Conservation (phyloP, 2,113 vertebrate genomes). For the Tragelaphus imberbis region DNA sequence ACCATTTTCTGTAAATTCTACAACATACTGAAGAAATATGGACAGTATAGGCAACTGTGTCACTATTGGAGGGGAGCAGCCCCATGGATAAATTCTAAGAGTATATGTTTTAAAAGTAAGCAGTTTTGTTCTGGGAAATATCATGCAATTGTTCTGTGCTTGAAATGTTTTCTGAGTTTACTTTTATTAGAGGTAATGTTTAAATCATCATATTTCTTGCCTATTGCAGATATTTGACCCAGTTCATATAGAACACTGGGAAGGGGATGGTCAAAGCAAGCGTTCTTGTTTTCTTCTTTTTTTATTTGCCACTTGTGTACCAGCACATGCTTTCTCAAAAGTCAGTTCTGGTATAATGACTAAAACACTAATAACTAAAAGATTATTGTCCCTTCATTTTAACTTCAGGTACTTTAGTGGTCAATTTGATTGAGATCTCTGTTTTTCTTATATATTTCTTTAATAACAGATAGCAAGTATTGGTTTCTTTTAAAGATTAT, state of each 20-base stretch:
- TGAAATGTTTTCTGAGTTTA: not conserved
- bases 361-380: not conserved
- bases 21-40: not conserved
- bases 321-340: not conserved
- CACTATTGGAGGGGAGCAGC: not conserved
- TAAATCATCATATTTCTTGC: not conserved
- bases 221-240: not conserved
- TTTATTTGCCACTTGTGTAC: not conserved
- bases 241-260: not conserved
- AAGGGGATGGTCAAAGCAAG: not conserved
- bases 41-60: not conserved
- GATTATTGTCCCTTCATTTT: not conserved
- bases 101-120: not conserved
- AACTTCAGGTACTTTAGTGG: not conserved
- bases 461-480: not conserved
- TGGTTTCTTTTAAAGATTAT: not conserved
- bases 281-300: not conserved
- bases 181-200: not conserved
- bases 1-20: not conserved
- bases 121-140: not conserved
- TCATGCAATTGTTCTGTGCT: not conserved
- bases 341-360: not conserved
- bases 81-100: not conserved
- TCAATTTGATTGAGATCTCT: not conserved
- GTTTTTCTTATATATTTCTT: slow-evolving; percentile 7